phyloP scores from a whole-genome alignment of 2,888 invertebrate species.

The Rhamnusium bicolor region DNA sequence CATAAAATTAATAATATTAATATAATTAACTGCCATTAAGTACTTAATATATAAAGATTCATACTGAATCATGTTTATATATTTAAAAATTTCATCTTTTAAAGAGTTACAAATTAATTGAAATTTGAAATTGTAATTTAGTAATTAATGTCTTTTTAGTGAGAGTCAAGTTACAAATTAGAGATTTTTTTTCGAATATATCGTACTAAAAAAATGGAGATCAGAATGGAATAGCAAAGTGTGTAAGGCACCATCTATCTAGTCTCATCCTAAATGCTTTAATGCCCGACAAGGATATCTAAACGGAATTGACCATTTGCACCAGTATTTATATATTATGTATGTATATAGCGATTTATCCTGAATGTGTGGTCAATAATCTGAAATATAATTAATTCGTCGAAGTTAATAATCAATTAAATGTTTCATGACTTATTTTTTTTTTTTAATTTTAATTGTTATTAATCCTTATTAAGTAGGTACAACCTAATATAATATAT shows the following conservation, averaged over 20 bases:
- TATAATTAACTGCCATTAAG: too few species aligned
- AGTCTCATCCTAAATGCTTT: conserved; percentile 47
- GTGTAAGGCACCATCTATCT: conserved; percentile 43
- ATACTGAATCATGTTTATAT: too few species aligned
- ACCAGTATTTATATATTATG: conserved; percentile 37
- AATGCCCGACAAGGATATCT: conserved; percentile 45
- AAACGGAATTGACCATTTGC: conserved; percentile 40
- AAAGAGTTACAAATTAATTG: background rate
- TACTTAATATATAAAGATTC: too few species aligned
- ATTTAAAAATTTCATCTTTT: background rate
- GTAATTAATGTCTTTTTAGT: background rate
- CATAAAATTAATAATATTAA: too few species aligned
- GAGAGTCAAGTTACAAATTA: conserved; percentile 5
- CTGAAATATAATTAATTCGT: too few species aligned
- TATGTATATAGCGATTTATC: too few species aligned
- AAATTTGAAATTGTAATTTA: background rate
- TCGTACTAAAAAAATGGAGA: conserved; percentile 34
- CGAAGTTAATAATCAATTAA: too few species aligned
- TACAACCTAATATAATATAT: too few species aligned
- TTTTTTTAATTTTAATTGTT: too few species aligned
- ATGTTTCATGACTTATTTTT: too few species aligned
- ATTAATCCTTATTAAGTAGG: too few species aligned
- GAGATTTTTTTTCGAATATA: conserved; percentile 38
- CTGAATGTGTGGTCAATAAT: too few species aligned
- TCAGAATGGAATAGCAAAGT: conserved; percentile 38